phyloP scores from a whole-genome alignment of 53 echinoderm and acorn worm species.

The Paracentrotus lividus region DNA sequence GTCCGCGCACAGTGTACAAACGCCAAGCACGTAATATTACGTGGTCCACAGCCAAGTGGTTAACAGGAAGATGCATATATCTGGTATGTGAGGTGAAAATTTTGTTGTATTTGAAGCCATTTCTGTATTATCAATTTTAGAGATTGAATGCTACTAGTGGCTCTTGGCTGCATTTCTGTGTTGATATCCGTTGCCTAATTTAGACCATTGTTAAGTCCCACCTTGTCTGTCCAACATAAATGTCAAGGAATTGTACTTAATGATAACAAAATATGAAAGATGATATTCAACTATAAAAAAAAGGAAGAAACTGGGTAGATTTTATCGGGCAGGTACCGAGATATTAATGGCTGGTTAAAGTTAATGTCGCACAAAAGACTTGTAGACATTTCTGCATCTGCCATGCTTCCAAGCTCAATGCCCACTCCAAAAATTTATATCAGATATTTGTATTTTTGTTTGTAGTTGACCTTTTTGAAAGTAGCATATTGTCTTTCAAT shows the following conservation, averaged over 20 bases:
- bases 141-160: background rate
- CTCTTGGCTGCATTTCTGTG: background rate
- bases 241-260: background rate
- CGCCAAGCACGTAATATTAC: no score
- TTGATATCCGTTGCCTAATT: background rate
- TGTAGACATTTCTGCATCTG: background rate
- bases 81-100: background rate
- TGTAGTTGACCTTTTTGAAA: background rate
- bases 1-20: no score
- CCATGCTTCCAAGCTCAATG: background rate
- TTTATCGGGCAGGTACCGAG: constrained; percentile 2
- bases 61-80: background rate
- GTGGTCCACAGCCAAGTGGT: no score
- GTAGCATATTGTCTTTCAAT: constrained; percentile 20
- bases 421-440: background rate
- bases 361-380: background rate
- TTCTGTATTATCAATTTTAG: background rate
- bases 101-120: background rate
- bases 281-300: background rate
- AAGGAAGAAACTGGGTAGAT: background rate
- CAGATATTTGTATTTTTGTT: background rate
- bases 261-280: background rate
- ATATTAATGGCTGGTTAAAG: background rate
- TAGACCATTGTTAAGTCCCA: background rate
- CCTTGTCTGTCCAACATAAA: background rate